These are phyloP conservation scores for Lithosia quadra DNA, from an alignment of 2,888 invertebrate species.

Conservation along the genomic window DNA sequence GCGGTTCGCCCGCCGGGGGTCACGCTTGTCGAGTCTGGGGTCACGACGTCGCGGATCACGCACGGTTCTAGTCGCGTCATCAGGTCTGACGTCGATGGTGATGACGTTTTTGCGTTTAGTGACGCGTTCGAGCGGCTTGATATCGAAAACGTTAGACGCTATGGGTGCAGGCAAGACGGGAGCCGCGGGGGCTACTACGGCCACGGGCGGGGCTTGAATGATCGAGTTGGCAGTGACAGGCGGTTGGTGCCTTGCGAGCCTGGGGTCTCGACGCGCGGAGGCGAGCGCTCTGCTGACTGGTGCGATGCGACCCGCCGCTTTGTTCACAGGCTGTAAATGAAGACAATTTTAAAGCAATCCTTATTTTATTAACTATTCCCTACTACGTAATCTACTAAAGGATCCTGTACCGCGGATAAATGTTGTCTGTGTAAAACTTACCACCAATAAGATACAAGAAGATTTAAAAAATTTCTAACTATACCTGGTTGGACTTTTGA, in stretches of 20 bases:
- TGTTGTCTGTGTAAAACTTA: background rate
- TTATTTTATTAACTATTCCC: background rate
- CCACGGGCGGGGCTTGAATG: constrained; percentile 53
- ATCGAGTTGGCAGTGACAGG: constrained; percentile 16
- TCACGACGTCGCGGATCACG: constrained; percentile 57
- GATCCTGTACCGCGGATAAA: background rate
- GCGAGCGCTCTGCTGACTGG: constrained; percentile 71
- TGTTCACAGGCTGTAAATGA: constrained; percentile 75
- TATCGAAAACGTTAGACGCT: constrained; percentile 80
- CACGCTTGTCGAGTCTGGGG: constrained; percentile 54
- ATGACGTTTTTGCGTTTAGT: constrained; percentile 80
- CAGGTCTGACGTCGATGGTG: constrained; percentile 77
- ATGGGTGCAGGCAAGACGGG: constrained; percentile 57
- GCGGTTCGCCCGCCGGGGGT: constrained; percentile 41
- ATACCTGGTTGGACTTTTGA: background rate
- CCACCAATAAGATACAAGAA: background rate
- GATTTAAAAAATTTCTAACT: background rate
- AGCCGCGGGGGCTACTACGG: constrained; percentile 56
- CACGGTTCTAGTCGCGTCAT: constrained; percentile 36
- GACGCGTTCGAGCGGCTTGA: constrained; percentile 79
- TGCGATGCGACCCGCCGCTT: constrained; percentile 70
- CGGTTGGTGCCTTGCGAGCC: constrained; percentile 60
- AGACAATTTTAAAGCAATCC: constrained; percentile 18
- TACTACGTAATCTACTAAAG: background rate
- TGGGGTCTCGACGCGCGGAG: constrained; percentile 61